Percentiles rank a stretch among this genome's conserved stretches.
phyloP scores from a whole-genome alignment of 2,113 vertebrate species.

The Mixornis gularis region DNA sequence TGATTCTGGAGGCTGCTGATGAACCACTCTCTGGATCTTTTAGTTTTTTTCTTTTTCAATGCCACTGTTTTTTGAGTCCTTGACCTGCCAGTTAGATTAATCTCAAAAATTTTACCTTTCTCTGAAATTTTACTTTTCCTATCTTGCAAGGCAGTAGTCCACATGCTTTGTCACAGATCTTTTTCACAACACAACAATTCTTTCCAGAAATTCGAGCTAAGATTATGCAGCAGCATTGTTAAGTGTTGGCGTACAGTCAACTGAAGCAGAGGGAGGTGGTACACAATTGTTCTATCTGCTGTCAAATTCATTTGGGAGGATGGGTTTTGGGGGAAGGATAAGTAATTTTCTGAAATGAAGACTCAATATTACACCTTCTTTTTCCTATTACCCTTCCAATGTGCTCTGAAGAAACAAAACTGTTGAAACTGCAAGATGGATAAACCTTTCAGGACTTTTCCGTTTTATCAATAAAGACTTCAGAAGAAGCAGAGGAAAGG shows the following conservation, averaged over 20 bases:
- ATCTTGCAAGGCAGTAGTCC: background rate
- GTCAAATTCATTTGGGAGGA: background rate
- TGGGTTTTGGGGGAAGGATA: background rate
- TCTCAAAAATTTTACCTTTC: background rate
- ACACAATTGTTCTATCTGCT: background rate
- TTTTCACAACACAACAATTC: background rate
- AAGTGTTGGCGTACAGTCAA: background rate
- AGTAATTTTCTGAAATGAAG: background rate
- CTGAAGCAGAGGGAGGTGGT: background rate
- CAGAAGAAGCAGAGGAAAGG: background rate
- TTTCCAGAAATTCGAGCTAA: background rate
- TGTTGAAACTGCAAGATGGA: background rate
- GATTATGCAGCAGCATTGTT: background rate
- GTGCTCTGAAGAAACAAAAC: background rate
- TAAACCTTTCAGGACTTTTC: background rate
- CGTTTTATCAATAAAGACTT: background rate
- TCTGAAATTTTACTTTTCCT: background rate
- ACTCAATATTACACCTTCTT: background rate
- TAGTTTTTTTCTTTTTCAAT: background rate
- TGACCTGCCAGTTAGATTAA: background rate
- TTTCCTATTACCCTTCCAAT: background rate
- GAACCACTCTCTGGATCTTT: background rate
- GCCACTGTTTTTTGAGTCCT: background rate
- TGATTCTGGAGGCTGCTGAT: background rate
- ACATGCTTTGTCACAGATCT: background rate